These are phyloP conservation scores for Palythoa heliodiscus DNA, from an alignment of 92 coral and sea anemone genomes.

Conservation along the genomic window DNA sequence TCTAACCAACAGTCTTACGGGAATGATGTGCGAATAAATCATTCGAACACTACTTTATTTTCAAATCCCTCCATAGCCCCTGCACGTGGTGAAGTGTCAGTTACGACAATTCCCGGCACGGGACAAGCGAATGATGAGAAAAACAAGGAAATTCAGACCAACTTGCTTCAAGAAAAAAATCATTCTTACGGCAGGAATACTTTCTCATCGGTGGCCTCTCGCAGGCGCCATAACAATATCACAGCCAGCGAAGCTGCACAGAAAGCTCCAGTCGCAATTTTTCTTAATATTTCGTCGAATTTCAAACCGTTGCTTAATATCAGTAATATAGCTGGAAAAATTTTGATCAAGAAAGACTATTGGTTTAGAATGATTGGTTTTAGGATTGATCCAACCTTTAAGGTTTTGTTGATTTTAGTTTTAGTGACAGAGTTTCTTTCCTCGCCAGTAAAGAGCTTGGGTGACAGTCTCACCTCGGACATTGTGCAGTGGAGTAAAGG, in stretches of 20 bases:
- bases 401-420: slow-evolving; percentile 58
- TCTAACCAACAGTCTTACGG: not conserved
- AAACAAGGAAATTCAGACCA: not conserved
- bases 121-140: not conserved
- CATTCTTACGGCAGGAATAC: not conserved
- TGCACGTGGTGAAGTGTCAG: slow-evolving; percentile 11
- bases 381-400: slow-evolving; percentile 70
- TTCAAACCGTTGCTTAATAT: not conserved
- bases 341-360: not conserved
- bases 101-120: not conserved
- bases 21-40: not conserved
- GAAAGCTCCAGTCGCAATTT: not conserved
- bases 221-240: not conserved
- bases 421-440: slow-evolving; percentile 72
- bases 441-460: slow-evolving; percentile 72
- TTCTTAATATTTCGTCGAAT: slow-evolving; percentile 10
- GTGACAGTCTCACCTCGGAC: slow-evolving; percentile 75
- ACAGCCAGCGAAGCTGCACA: not conserved
- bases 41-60: not conserved
- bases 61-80: not conserved
- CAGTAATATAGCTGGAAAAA: not conserved
- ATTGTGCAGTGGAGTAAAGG: slow-evolving; percentile 66
- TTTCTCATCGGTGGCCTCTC: not conserved
- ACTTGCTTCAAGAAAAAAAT: not conserved
- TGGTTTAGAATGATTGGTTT: slow-evolving; percentile 67